Percentiles rank a stretch among this genome's conserved stretches.
phyloP scores from a whole-genome alignment of 2,888 invertebrate genomes.

The Bellardia pandia region DNA sequence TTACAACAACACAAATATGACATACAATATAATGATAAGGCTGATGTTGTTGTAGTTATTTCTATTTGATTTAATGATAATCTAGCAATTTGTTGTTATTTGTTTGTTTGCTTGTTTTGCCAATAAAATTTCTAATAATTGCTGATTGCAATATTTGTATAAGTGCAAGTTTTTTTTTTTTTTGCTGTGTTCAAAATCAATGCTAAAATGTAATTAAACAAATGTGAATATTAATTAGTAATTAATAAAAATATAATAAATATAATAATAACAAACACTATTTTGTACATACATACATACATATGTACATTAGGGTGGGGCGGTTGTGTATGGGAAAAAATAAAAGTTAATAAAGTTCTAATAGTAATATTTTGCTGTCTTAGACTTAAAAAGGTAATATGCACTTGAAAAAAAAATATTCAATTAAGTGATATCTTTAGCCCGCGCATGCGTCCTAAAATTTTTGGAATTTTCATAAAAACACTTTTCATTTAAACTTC shows the following conservation, averaged over 20 bases:
- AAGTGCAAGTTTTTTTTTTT: background rate
- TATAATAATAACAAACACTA: constrained; percentile 9
- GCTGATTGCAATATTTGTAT: constrained; percentile 18
- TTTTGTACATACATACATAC: background rate
- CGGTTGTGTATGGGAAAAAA: too few species aligned
- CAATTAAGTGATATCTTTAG: too few species aligned
- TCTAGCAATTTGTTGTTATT: constrained; percentile 46
- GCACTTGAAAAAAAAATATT: too few species aligned
- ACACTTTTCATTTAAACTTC: too few species aligned
- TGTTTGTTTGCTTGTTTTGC: background rate
- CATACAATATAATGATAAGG: constrained; percentile 12
- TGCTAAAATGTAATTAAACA: constrained; percentile 53
- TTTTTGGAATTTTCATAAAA: too few species aligned
- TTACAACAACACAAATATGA: constrained; percentile 55
- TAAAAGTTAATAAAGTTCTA: too few species aligned
- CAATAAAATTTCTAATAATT: constrained; percentile 39
- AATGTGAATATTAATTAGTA: constrained; percentile 61
- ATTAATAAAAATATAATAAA: constrained; percentile 42
- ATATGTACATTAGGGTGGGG: too few species aligned
- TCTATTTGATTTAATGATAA: constrained; percentile 6
- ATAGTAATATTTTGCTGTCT: too few species aligned
- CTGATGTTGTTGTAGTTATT: constrained; percentile 26
- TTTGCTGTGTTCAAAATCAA: constrained; percentile 9
- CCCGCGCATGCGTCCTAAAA: too few species aligned
- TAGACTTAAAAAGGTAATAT: too few species aligned